Conservation (phyloP, 2,113 vertebrate genomes). For the Hippolais icterina region DNA sequence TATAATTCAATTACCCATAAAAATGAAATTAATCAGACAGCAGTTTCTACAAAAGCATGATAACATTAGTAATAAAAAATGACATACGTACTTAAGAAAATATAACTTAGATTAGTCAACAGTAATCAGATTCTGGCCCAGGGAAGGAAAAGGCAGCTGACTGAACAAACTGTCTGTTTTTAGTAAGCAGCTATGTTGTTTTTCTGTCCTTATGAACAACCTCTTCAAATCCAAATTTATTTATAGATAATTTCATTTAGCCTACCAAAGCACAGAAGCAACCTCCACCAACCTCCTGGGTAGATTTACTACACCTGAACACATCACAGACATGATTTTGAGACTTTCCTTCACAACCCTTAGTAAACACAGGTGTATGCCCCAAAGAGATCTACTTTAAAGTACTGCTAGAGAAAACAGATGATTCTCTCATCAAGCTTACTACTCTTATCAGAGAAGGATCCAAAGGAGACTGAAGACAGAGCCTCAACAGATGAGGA, state of each 20-base stretch:
- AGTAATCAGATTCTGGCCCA: background rate
- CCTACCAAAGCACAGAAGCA: background rate
- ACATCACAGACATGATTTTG: background rate
- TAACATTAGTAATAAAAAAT: background rate
- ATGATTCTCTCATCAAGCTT: background rate
- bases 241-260: background rate
- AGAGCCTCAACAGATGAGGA: slow-evolving; percentile 1
- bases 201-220: background rate
- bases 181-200: background rate
- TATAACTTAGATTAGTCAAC: background rate
- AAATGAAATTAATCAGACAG: background rate
- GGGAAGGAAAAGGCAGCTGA: background rate
- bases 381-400: background rate
- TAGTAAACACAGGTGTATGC: background rate
- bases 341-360: background rate
- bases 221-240: background rate
- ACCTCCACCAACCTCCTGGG: background rate
- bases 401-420: background rate
- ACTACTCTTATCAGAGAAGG: background rate
- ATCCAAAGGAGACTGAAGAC: background rate
- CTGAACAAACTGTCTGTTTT: background rate
- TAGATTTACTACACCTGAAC: background rate
- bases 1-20: background rate
- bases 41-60: background rate
- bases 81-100: background rate